Evolutionary conservation across 1,140 invertebrate genomes (phyloP), one percentile per base, ranked within the genome.

Genomic region (Nephila pilipes): DNA sequence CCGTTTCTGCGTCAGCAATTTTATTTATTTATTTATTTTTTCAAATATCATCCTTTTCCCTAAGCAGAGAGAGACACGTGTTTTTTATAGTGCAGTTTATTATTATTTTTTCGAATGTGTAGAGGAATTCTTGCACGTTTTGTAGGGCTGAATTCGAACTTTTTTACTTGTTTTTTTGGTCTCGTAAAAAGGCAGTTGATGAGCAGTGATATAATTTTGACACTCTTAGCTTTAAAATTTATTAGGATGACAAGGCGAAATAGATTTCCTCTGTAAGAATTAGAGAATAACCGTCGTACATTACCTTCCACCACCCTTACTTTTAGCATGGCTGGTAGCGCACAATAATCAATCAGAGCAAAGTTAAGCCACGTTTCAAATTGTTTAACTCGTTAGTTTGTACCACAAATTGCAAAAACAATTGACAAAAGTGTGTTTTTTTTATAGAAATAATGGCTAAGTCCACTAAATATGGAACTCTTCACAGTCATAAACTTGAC

Each of bases 1-100:
- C 69, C 12, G 69, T 75, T 75, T 36, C 69, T 75, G 69, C 69
- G 69, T 85, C 83, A 85, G 83, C 83, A 85, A 32, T 58, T 58
- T 58, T 29, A 25, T 36, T 75, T 18, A 25, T 69, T 85, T 54
- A 22, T 29, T 18, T 32, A 60, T 54, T 85, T 58, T 32, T 25
- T 12, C 8, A 8, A 4, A 58, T 60, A 58, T 58, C 55, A 58
- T 60, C 25, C 22, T 85, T 85, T 85, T 57, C 29, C 20, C 55
- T 75, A 36, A 32, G 69, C 69, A 75, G 63, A 20, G 29, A 25
- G 25, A 36, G 69, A 36, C 69, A 75, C 69, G 69, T 75, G 69
- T 75, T 75, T 75, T 32, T 32, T 32, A n/a, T n/a, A 22, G 18
- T 32, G 69, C 69, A 32, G 69, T 75, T 10, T 75, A 75, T 75